phyloP scores from a whole-genome alignment of 1,140 invertebrate genomes.

The Hylyphantes graminicola region DNA sequence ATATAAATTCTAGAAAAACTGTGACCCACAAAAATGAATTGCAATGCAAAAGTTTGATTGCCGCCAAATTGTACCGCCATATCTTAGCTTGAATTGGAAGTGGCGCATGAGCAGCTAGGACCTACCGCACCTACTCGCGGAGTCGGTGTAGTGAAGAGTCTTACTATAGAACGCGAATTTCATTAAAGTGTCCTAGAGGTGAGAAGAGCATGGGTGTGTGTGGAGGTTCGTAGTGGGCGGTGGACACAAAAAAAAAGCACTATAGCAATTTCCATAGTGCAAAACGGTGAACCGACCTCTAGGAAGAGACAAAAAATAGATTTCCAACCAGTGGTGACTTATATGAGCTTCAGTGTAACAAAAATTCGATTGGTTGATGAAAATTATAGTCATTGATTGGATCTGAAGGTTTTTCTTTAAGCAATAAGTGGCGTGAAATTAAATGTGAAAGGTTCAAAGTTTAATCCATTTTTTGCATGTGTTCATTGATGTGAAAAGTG shows the following conservation, averaged over 20 bases:
- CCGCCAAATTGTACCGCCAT: too few species aligned
- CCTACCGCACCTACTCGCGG: conserved; percentile 48
- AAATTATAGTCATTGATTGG: conserved; percentile 45
- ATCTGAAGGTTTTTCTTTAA: conserved; percentile 23
- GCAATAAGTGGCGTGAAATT: conserved; percentile 6
- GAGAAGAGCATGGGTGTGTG: conserved; percentile 29
- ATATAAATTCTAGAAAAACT: too few species aligned
- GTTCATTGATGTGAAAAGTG: too few species aligned
- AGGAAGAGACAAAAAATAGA: background rate
- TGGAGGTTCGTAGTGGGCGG: conserved; percentile 16
- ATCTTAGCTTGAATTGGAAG: too few species aligned
- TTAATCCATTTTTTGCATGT: too few species aligned
- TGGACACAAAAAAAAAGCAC: conserved; percentile 19
- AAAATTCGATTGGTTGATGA: conserved; percentile 22
- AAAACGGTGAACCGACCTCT: background rate
- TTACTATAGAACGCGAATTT: conserved; percentile 50
- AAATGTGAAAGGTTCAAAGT: too few species aligned
- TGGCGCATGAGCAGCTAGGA: too few species aligned
- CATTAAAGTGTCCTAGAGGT: conserved; percentile 42
- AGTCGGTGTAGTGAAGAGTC: conserved; percentile 36
- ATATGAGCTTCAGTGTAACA: conserved; percentile 12
- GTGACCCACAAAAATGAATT: too few species aligned
- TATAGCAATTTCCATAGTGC: conserved; percentile 21
- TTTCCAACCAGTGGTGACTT: conserved; percentile 7
- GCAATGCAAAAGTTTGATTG: too few species aligned